Conservation (phyloP, 2,113 vertebrate genomes). For the Mobula hypostoma region DNA sequence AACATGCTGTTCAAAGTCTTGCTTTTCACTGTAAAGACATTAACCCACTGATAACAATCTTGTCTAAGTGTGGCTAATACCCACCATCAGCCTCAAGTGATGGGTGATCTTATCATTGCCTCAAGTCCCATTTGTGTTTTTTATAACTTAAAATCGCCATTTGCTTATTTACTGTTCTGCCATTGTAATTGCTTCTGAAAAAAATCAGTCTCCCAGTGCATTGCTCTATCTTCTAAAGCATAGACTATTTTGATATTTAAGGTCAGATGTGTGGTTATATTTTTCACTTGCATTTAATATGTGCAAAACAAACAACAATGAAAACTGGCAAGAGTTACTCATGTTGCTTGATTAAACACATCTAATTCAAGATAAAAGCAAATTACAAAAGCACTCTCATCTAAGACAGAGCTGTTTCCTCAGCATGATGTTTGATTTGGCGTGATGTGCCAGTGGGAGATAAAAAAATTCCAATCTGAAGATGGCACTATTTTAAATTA, state of each 20-base stretch:
- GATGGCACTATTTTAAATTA: not conserved
- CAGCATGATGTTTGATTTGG: not conserved
- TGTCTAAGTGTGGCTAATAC: conserved; percentile 43
- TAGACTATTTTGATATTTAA: not conserved
- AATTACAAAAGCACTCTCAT: too few relatives aligned
- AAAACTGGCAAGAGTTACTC: not conserved
- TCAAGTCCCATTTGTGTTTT: not conserved
- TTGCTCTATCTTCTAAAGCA: not conserved
- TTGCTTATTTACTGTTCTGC: conserved; percentile 6
- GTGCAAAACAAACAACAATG: too few relatives aligned
- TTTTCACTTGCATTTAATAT: not conserved
- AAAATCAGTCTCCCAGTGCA: not conserved
- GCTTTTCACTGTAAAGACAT: conserved; percentile 41
- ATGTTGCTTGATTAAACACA: not conserved
- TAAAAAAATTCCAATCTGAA: not conserved
- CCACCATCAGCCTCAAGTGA: conserved; percentile 39
- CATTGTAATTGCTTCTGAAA: not conserved
- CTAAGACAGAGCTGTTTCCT: not conserved
- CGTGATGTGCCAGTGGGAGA: not conserved
- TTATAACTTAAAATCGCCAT: not conserved
- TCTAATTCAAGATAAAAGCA: not conserved
- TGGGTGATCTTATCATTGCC: conserved; percentile 23
- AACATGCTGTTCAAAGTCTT: conserved; percentile 39
- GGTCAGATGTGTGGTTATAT: not conserved
- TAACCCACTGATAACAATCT: conserved; percentile 48